phyloP scores from a whole-genome alignment of 1,140 invertebrate species.

The Scaptomyza montana region DNA sequence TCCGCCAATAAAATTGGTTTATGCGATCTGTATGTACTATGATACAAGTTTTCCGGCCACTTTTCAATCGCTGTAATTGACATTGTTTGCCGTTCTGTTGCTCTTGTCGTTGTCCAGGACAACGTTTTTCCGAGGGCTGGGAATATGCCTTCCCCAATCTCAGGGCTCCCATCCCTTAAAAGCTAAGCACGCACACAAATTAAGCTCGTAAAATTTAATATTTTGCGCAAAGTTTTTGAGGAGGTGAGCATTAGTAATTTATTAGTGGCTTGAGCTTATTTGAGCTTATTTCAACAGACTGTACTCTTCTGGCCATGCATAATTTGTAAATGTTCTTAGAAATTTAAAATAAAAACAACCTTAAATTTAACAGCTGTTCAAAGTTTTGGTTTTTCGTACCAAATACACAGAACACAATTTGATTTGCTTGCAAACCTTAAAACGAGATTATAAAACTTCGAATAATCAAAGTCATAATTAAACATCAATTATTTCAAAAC shows the following conservation, averaged over 20 bases:
- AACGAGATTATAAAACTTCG: too few relatives aligned
- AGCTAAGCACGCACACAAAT: conserved; percentile 73
- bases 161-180: neutral
- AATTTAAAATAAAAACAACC: conserved; percentile 27
- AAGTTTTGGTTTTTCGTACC: conserved; percentile 36
- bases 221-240: conserved; percentile 60
- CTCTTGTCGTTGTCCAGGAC: conserved; percentile 38
- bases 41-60: conserved; percentile 62
- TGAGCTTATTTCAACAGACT: conserved; percentile 5
- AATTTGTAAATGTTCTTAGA: conserved; percentile 57
- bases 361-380: conserved; percentile 69
- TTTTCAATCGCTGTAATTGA: conserved; percentile 80
- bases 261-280: conserved; percentile 52
- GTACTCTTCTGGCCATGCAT: conserved; percentile 35
- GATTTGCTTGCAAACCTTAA: too few relatives aligned
- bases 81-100: conserved; percentile 49
- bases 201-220: conserved; percentile 82
- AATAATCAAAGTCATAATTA: too few relatives aligned
- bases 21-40: conserved; percentile 38
- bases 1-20: conserved; percentile 77
- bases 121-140: conserved; percentile 15
- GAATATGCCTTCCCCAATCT: neutral
- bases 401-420: neutral
- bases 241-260: conserved; percentile 65
- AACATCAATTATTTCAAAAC: neutral